Conservation (phyloP, 2,888 invertebrate genomes). For the Platycnemis pennipes region DNA sequence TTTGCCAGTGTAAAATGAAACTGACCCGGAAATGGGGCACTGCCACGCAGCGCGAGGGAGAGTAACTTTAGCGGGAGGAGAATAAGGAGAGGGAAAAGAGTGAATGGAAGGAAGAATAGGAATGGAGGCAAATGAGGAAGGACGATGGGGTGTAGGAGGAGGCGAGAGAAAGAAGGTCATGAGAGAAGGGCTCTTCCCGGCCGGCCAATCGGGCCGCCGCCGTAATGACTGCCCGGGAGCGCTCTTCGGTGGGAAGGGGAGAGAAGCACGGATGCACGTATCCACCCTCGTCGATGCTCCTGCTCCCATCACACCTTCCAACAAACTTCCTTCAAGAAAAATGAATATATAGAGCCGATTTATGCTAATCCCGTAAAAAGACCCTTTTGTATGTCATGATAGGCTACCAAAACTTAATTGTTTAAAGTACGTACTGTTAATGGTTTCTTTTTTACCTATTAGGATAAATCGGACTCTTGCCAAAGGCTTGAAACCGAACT, state of each 20-base stretch:
- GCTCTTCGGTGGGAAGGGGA: not conserved
- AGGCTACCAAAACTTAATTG: not conserved
- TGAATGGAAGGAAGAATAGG: not conserved
- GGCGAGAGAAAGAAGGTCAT: no score
- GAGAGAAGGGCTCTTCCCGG: no score
- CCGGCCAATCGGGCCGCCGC: not conserved
- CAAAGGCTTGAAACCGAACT: not conserved
- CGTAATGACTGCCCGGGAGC: not conserved
- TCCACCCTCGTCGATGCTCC: not conserved
- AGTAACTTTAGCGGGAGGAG: not conserved
- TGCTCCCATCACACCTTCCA: not conserved
- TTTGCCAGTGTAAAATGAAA: no score
- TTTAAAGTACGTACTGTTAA: not conserved
- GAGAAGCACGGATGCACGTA: no score
- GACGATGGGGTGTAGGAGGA: no score
- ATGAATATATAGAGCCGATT: slow-evolving; percentile 59
- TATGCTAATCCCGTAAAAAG: slow-evolving; percentile 55
- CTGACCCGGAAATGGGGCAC: no score
- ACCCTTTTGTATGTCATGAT: not conserved
- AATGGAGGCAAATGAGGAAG: no score
- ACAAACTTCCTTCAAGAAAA: slow-evolving; percentile 47
- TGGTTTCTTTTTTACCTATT: not conserved
- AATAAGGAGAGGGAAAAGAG: not conserved
- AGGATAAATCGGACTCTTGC: no score
- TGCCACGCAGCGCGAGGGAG: no score